Conservation (phyloP, 2,113 vertebrate species). For the Pagrus major region DNA sequence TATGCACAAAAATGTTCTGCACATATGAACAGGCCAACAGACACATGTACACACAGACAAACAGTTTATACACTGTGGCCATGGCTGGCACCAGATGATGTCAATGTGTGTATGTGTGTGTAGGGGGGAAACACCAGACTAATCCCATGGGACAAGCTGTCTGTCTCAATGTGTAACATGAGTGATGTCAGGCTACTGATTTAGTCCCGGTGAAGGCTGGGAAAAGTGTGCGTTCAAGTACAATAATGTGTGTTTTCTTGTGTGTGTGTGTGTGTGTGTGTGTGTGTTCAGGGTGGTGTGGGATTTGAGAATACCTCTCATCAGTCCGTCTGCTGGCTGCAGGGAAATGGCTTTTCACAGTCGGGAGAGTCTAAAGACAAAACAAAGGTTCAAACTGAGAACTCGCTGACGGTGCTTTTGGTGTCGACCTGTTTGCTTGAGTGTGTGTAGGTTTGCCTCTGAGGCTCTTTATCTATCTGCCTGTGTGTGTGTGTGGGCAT, state of each 20-base stretch:
- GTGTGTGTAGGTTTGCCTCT: neutral
- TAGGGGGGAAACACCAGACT: conserved; percentile 55
- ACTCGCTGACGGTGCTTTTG: conserved; percentile 46
- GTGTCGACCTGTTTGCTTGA: conserved; percentile 3
- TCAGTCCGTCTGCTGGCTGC: conserved; percentile 42
- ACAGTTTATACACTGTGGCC: conserved; percentile 50
- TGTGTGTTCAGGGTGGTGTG: conserved; percentile 30
- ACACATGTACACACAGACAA: conserved; percentile 21
- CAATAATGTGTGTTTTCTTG: conserved; percentile 30
- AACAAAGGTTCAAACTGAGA: conserved; percentile 34
- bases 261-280: conserved; percentile 18
- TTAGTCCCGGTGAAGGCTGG: conserved; percentile 44
- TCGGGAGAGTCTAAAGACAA: conserved; percentile 55
- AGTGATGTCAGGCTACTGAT: conserved; percentile 65
- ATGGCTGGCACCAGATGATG: conserved; percentile 63
- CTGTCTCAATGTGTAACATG: conserved; percentile 58
- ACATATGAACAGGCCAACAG: conserved; percentile 14
- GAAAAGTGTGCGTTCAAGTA: conserved; percentile 44
- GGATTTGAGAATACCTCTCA: conserved; percentile 53
- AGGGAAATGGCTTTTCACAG: conserved; percentile 33
- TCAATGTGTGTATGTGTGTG: conserved; percentile 28
- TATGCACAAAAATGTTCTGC: conserved; percentile 4
- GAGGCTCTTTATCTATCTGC: neutral
- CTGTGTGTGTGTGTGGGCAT: neutral
- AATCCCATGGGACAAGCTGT: conserved; percentile 65